Evolutionary conservation across 2,797 vertebrate species (phyloP).

Genomic region (Chaetophractus vellerosus): DNA sequence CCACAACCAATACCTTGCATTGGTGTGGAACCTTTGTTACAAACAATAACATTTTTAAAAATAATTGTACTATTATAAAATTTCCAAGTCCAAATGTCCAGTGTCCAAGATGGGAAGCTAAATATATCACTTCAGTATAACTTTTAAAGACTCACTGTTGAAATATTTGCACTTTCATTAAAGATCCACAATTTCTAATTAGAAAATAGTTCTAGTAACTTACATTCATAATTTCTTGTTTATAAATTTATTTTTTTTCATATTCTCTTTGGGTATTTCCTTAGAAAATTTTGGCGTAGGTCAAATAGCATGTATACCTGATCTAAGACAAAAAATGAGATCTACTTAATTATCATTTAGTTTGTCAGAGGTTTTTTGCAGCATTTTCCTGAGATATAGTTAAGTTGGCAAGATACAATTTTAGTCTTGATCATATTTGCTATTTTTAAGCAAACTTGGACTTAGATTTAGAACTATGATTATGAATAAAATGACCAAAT

Average conservation of each 20-base stretch:
- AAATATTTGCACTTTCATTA: background rate
- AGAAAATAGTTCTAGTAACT: background rate
- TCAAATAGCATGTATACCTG: background rate
- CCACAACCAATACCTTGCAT: too few species aligned
- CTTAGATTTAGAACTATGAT: background rate
- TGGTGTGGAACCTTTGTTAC: too few species aligned
- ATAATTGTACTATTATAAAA: too few species aligned
- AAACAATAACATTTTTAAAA: too few species aligned
- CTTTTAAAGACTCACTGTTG: background rate
- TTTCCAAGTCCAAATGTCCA: background rate
- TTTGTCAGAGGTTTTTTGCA: background rate
- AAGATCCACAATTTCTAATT: background rate
- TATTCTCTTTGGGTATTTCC: background rate
- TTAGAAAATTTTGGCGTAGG: background rate
- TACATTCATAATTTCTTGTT: background rate
- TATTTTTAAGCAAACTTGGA: background rate
- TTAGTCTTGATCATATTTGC: background rate
- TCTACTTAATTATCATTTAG: background rate
- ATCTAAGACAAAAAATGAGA: background rate
- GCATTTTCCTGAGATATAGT: background rate
- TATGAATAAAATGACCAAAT: constrained; percentile 16
- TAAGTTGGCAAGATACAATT: background rate
- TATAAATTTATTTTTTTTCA: background rate
- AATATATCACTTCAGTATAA: background rate
- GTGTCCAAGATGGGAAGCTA: background rate